phyloP scores from a whole-genome alignment of 2,113 vertebrate species.

The Brachypodius melanocephalos region DNA sequence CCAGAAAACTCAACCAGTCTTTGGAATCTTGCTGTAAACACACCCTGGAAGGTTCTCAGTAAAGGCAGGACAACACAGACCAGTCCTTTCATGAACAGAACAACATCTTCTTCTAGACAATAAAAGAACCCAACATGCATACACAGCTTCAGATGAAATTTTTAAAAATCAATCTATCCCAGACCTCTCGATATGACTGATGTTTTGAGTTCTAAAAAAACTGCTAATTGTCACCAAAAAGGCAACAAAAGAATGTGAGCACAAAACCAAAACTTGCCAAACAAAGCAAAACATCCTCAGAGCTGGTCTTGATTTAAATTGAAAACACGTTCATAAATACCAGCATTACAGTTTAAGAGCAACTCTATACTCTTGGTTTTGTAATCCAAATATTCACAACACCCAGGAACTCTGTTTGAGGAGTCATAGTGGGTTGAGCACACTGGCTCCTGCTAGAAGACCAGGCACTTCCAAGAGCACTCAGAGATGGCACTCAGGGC shows the following conservation, averaged over 20 bases:
- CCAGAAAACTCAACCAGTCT: background rate
- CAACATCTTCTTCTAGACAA: background rate
- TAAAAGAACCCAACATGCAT: background rate
- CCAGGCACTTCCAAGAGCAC: background rate
- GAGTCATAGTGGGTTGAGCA: background rate
- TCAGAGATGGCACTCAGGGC: background rate
- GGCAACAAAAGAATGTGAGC: background rate
- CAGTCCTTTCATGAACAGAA: background rate
- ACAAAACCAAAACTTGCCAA: background rate
- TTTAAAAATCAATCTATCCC: background rate
- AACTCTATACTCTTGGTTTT: background rate
- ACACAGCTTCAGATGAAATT: background rate
- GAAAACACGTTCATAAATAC: background rate
- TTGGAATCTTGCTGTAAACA: background rate
- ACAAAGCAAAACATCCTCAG: background rate
- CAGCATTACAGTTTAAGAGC: background rate
- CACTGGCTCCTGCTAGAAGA: background rate
- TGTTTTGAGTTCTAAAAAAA: background rate
- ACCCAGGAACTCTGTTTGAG: background rate
- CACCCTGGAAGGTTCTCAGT: background rate
- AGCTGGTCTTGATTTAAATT: background rate
- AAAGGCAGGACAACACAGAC: background rate
- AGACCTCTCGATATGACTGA: background rate
- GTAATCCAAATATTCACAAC: background rate
- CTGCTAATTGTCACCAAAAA: background rate